Conservation (phyloP, 2,797 vertebrate genomes). For the Calcarius lapponicus region DNA sequence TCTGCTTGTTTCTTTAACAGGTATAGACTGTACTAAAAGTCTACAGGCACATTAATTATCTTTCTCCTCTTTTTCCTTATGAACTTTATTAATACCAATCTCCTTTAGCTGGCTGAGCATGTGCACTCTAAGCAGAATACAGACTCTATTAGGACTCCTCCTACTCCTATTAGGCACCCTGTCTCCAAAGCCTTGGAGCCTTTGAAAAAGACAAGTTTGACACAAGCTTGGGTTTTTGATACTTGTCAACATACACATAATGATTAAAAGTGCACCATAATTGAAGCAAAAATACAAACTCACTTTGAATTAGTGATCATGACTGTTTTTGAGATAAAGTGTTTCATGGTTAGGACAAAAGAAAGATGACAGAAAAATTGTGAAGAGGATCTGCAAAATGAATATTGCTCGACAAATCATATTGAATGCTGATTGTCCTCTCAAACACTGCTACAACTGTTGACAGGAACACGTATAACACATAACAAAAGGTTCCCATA, state of each 20-base stretch:
- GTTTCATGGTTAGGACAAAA: not conserved
- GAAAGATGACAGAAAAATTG: not conserved
- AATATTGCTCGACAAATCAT: not conserved
- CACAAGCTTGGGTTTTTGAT: not conserved
- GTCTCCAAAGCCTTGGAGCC: not conserved
- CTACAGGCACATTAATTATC: slow-evolving; percentile 8
- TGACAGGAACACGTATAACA: accelerated
- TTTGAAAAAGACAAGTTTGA: not conserved
- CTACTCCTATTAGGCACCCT: not conserved
- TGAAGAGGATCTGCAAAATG: not conserved
- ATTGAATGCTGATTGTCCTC: accelerated
- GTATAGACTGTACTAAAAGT: slow-evolving; percentile 2
- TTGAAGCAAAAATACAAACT: not conserved
- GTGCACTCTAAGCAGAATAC: not conserved
- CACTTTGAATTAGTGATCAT: not conserved
- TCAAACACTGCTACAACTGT: not conserved
- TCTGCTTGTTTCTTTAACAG: not conserved
- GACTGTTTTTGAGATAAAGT: not conserved
- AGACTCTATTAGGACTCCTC: not conserved
- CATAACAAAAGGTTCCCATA: accelerated
- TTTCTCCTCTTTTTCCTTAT: slow-evolving; percentile 13
- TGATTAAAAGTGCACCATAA: not conserved
- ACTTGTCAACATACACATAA: not conserved
- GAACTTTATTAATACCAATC: not conserved
- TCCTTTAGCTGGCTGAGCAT: not conserved